These are phyloP conservation scores for Idris sp. DNA, from an alignment of 1,140 invertebrate species.

Conservation along the genomic window DNA sequence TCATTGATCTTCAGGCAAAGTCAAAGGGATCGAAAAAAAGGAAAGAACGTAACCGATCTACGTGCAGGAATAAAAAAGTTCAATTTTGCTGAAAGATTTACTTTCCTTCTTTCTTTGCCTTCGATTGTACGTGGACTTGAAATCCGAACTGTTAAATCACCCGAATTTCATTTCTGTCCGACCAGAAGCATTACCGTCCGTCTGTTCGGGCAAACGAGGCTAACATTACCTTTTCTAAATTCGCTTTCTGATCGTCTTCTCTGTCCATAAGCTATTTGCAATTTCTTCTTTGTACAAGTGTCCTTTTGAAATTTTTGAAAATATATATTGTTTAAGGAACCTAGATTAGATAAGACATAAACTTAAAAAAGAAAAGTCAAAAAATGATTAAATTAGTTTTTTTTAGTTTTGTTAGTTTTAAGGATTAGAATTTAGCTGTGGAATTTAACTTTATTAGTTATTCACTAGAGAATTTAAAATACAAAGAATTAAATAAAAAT, in stretches of 20 bases:
- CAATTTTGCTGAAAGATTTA: constrained; percentile 68
- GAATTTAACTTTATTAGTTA: too few species aligned
- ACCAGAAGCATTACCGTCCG: constrained; percentile 69
- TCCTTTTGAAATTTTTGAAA: constrained; percentile 30
- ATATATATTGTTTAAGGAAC: constrained; percentile 42
- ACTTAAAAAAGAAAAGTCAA: too few species aligned
- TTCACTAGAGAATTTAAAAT: too few species aligned
- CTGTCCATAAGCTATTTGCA: constrained; percentile 53
- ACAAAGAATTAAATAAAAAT: too few species aligned
- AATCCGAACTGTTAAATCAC: constrained; percentile 73
- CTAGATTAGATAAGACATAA: too few species aligned
- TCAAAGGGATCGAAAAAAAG: constrained; percentile 51
- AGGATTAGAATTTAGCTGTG: too few species aligned
- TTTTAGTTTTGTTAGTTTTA: too few species aligned
- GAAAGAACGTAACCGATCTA: constrained; percentile 39
- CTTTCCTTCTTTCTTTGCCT: constrained; percentile 53
- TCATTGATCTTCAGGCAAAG: constrained; percentile 31
- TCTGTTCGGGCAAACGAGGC: constrained; percentile 60
- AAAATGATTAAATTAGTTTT: too few species aligned
- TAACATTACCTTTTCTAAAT: constrained; percentile 62
- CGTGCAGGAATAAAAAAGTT: constrained; percentile 60
- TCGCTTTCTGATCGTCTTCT: constrained; percentile 37
- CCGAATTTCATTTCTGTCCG: constrained; percentile 75
- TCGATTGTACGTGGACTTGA: constrained; percentile 65
- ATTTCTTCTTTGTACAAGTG: constrained; percentile 56